These are phyloP conservation scores for Siderastrea siderea DNA, from an alignment of 92 coral and sea anemone genomes.

Conservation along the genomic window DNA sequence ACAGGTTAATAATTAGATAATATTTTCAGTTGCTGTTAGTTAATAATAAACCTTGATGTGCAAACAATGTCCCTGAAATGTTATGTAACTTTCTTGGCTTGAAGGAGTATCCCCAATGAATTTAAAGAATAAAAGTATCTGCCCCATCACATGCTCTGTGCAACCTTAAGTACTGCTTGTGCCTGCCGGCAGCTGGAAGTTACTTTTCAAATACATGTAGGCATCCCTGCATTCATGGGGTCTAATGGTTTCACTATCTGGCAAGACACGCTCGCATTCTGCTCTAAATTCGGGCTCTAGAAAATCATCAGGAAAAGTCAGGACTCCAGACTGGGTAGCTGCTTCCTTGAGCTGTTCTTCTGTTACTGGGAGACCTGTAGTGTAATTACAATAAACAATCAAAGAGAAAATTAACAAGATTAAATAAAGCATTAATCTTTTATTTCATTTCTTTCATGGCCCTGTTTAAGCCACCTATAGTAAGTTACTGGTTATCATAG, in stretches of 20 bases:
- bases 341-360: constrained; percentile 68
- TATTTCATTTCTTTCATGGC: not conserved
- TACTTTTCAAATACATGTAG: constrained; percentile 46
- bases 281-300: constrained; percentile 54
- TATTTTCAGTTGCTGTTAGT: constrained; percentile 37
- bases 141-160: constrained; percentile 25
- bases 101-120: constrained; percentile 9
- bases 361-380: constrained; percentile 47
- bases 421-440: not conserved
- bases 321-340: constrained; percentile 60
- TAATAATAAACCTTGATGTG: constrained; percentile 1
- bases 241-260: constrained; percentile 55
- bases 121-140: not conserved
- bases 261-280: constrained; percentile 50
- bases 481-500: not conserved
- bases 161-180: constrained; percentile 24
- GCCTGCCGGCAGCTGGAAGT: constrained; percentile 29
- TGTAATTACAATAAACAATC: not conserved
- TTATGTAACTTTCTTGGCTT: constrained; percentile 16
- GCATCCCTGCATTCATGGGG: constrained; percentile 61
- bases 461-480: not conserved
- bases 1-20: no score
- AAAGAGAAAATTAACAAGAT: not conserved
- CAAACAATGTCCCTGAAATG: constrained; percentile 7
- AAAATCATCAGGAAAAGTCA: constrained; percentile 54